A percentile compares a stretch with the other conserved stretches of the same genome.
These are phyloP conservation scores for Limnephilus auricula DNA, from an alignment of 2,888 invertebrate genomes.

Conservation along the genomic window DNA sequence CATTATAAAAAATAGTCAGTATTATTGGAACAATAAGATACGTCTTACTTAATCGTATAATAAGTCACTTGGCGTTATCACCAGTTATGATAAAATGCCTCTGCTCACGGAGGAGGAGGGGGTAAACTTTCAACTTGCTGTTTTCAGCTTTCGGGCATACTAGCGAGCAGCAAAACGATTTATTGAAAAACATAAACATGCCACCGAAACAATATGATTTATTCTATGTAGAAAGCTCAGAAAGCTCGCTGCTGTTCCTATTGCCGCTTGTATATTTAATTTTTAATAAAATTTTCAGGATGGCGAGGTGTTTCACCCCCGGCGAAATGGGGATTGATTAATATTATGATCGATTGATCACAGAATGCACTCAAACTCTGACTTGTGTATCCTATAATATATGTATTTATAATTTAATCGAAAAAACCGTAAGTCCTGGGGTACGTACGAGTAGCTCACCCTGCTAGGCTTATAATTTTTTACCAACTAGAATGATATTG, in stretches of 20 bases:
- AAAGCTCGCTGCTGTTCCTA: slow-evolving; percentile 2
- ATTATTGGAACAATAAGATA: slow-evolving; percentile 54
- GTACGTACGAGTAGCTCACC: not conserved
- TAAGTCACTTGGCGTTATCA: slow-evolving; percentile 58
- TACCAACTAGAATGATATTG: too few species aligned
- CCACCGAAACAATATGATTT: slow-evolving; percentile 50
- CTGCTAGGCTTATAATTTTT: too few species aligned
- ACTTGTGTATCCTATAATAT: too few species aligned
- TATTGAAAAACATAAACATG: slow-evolving; percentile 54
- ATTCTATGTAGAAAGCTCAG: slow-evolving; percentile 40
- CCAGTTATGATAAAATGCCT: slow-evolving; percentile 48
- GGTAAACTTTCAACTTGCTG: slow-evolving; percentile 28
- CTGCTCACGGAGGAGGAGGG: slow-evolving; percentile 39
- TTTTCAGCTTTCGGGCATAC: not conserved
- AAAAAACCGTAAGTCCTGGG: not conserved
- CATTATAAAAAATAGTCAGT: slow-evolving; percentile 44
- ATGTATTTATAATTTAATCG: not conserved
- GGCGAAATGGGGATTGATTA: not conserved
- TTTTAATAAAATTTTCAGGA: slow-evolving; percentile 37
- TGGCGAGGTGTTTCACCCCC: slow-evolving; percentile 30
- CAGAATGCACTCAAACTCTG: not conserved
- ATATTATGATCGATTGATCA: slow-evolving; percentile 7
- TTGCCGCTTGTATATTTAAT: slow-evolving; percentile 31
- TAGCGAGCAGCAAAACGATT: slow-evolving; percentile 17
- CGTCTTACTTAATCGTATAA: slow-evolving; percentile 54